Evolutionary conservation across 2,888 invertebrate genomes (phyloP).

Genomic region (Noctua fimbriata): DNA sequence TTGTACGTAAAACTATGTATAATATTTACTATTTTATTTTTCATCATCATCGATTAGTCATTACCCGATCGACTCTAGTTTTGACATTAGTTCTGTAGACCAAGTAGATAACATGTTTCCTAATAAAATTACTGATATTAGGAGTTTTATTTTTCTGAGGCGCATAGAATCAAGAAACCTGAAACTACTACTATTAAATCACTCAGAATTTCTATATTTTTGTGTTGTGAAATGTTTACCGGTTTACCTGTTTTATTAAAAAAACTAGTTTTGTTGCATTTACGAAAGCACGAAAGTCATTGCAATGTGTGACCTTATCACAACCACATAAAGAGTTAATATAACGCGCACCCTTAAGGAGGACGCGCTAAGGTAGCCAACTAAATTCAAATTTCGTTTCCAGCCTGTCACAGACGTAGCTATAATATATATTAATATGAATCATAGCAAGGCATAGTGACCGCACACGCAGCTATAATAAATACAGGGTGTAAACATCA

Average conservation of each 20-base stretch:
- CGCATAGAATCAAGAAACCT: conserved; percentile 8
- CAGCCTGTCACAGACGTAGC: no score
- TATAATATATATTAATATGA: no score
- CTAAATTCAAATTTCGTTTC: no score
- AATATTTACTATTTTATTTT: neutral
- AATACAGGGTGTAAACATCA: no score
- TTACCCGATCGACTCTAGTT: conserved; percentile 2
- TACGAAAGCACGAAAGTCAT: neutral
- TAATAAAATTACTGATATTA: neutral
- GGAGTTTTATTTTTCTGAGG: neutral
- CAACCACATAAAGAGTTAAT: conserved; percentile 7
- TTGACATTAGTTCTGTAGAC: conserved; percentile 1
- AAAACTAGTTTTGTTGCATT: neutral
- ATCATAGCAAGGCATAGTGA: no score
- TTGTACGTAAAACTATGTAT: conserved; percentile 18
- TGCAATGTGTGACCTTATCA: conserved; percentile 20
- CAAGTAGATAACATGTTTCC: conserved; percentile 10
- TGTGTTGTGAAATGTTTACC: neutral
- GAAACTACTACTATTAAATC: neutral
- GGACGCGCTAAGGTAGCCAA: no score
- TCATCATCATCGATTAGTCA: conserved; percentile 9
- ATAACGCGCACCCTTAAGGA: neutral
- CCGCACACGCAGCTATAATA: no score
- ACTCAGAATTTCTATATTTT: neutral
- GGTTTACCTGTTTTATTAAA: no score